These are phyloP conservation scores for Leptatherina wallacei DNA, from an alignment of 2,797 vertebrate species.

Conservation along the genomic window DNA sequence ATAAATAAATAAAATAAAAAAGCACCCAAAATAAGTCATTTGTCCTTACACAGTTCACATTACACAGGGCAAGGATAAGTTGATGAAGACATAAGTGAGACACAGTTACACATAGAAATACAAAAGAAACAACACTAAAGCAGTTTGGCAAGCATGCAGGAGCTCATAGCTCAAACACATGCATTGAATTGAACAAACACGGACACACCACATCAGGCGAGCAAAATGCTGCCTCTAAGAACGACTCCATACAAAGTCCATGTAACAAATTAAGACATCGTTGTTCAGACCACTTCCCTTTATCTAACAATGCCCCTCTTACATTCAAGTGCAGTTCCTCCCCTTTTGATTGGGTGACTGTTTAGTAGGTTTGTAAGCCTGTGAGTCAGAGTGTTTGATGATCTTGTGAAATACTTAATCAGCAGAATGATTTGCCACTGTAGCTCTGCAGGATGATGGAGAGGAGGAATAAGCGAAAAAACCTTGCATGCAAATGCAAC, in stretches of 20 bases:
- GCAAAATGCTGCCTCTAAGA: slow-evolving; percentile 83
- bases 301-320: slow-evolving; percentile 80
- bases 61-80: slow-evolving; percentile 82
- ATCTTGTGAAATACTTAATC: slow-evolving; percentile 65
- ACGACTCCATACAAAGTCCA: slow-evolving; percentile 83
- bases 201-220: slow-evolving; percentile 84
- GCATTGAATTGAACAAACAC: slow-evolving; percentile 88
- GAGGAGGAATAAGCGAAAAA: slow-evolving; percentile 79
- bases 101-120: slow-evolving; percentile 84
- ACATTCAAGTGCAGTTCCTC: slow-evolving; percentile 85
- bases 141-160: slow-evolving; percentile 88
- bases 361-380: slow-evolving; percentile 73
- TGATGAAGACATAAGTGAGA: slow-evolving; percentile 82
- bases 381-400: slow-evolving; percentile 76
- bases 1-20: slow-evolving; percentile 79
- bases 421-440: slow-evolving; percentile 71
- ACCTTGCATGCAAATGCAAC: slow-evolving; percentile 86
- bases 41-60: slow-evolving; percentile 83
- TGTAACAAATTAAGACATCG: slow-evolving; percentile 85
- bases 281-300: slow-evolving; percentile 78
- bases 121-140: slow-evolving; percentile 86
- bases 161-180: slow-evolving; percentile 86
- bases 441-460: slow-evolving; percentile 68
- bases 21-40: slow-evolving; percentile 82
- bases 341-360: slow-evolving; percentile 78